Base-by-base conservation (phyloP, 2,113 vertebrate species). In the Colinus virginianus region DNA sequence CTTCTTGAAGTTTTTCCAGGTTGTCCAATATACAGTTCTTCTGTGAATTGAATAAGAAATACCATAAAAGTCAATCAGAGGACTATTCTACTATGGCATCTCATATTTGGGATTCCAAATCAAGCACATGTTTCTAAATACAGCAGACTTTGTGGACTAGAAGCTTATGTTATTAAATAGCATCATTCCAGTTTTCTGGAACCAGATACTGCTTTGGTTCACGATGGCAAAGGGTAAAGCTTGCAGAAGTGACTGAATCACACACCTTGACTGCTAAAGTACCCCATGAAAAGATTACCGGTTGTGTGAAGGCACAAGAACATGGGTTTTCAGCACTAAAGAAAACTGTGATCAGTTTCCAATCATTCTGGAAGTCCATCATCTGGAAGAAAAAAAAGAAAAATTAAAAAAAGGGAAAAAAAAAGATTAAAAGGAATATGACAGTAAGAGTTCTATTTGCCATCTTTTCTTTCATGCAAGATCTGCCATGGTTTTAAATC, bases 301-400 rank as follows among this genome's bases (percentile, higher is more conserved):
- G 85, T 28, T 90, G 78, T 49, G 26, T 23, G 18, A 85, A 90
- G 22, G 38, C 43, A 86, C 98, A 98, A 95, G 97, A 97, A 79
- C 98, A 98, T 9, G 96, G 94, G 82, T 96, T 98, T 87, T 98
- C 97, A 46, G 98, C 98, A 68, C 97, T 97, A n/a, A 99, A 98
- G 94, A 99, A 99, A 61, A 99, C 95, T 17, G 97, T 98, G 95
- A 99, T 98, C 87, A 99, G 96, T 96, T 99, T 99, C 99, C 99
- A 99, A 94, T 99, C 98, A 13, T 98, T 98, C 49, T 98, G 89
- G 92, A 99, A 99, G 92, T 99, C 96, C 87, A 99, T 96, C 23
- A 93, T 74, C 99, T 99, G 67, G 46, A 28, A 79, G 76, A 7
- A 23, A 85, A 69, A 83, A 36, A 68, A 3, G 23, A 6, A 40